Percentiles rank a stretch among this genome's conserved stretches.
Evolutionary conservation across 2,888 invertebrate species (phyloP).

Genomic region (Scaptomyza caliginosa): DNA sequence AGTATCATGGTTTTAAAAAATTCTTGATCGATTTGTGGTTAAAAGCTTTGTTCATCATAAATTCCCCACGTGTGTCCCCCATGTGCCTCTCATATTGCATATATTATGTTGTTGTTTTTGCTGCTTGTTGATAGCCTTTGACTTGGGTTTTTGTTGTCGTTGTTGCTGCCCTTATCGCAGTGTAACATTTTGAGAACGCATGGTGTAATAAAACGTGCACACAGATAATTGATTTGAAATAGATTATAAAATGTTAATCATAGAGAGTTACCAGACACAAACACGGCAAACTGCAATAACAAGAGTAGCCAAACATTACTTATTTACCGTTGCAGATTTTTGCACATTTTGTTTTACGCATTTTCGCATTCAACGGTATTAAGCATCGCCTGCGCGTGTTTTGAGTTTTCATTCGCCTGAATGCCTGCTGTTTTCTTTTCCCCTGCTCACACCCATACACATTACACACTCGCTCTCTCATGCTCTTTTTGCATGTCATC

Average conservation of each 20-base stretch:
- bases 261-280: constrained; percentile 39
- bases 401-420: constrained; percentile 48
- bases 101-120: constrained; percentile 38
- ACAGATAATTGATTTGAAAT: constrained; percentile 29
- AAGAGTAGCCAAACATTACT: constrained; percentile 23
- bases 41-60: constrained; percentile 43
- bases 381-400: constrained; percentile 45
- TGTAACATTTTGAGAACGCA: constrained; percentile 29
- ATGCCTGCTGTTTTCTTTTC: constrained; percentile 26
- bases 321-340: constrained; percentile 30
- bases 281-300: constrained; percentile 13
- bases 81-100: constrained; percentile 47
- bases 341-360: constrained; percentile 52
- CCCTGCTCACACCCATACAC: constrained; percentile 13
- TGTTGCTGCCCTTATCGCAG: constrained; percentile 35
- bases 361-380: constrained; percentile 51
- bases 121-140: constrained; percentile 65
- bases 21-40: constrained; percentile 69
- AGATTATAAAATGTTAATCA: constrained; percentile 34
- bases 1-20: constrained; percentile 30
- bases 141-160: constrained; percentile 18
- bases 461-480: constrained; percentile 41
- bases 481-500: constrained; percentile 73
- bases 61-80: constrained; percentile 41
- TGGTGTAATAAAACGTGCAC: constrained; percentile 21